Base-by-base conservation (phyloP, 2,113 vertebrate genomes). In the Puntigrus tetrazona region DNA sequence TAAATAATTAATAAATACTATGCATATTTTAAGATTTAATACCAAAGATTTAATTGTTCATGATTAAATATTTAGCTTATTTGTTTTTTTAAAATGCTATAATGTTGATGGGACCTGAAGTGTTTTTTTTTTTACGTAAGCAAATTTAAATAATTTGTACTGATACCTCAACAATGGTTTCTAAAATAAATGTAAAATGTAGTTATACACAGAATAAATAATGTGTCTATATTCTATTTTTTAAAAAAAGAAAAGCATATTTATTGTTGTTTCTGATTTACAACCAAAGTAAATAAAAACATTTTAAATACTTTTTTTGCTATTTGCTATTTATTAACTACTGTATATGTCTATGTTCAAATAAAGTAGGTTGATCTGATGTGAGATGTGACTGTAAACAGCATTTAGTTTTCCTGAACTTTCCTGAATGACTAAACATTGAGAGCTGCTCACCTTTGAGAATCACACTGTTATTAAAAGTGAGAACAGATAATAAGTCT, bases 401-500 rank as follows among this genome's bases (percentile, higher is more conserved):
- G n/a, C 69, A 20, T 22, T n/a, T 22, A 16, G 61, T 31, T 65
- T 11, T 8, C 2, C 14, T 34, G 34, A 34, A 65, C 14, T n/a
- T 14, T 31, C 13, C 7, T 3, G 1, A 65, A 65, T 65, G 2
- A 20, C 16, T 31, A 1, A 55, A 38, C 13, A 16, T 2, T 27
- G 2, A 29, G 25, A 52, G 22, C 9, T 8, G 41, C 36, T 41
- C 41, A 41, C 67, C 67, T 52, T 52, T 41, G n/a, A 41, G 22
- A 59, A 1, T 70, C 25, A 14, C 20, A 25, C 63, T n/a, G 20
- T 61, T 52, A 74, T 74, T 83, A 83, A 83, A 74, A 25, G 52
- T 74, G 69, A 31, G 36, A 63, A 29, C 29, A 16, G 8, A 11
- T 61, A 83, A 83, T 20, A 29, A 41, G 81, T 20, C 81, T 83